Conservation (phyloP, 2,888 invertebrate genomes). For the Xestoiulus laeticollis region DNA sequence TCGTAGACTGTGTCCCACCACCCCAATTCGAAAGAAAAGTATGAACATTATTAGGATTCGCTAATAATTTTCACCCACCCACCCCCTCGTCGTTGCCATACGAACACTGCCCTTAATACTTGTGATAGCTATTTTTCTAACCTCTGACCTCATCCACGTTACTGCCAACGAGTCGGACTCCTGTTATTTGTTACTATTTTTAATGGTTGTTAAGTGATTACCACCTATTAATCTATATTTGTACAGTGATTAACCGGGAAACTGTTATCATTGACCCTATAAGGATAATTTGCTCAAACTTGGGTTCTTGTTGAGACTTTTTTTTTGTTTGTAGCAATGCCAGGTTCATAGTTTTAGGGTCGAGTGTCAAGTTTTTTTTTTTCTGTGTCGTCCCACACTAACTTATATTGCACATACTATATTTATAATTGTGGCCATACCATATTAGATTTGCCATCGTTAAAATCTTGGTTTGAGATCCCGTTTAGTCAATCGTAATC, state of each 20-base stretch:
- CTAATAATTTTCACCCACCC: neutral
- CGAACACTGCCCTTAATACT: conserved; percentile 7
- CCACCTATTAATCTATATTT: conserved; percentile 5
- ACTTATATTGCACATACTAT: neutral
- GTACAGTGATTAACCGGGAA: neutral
- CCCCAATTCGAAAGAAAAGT: neutral
- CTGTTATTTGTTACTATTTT: conserved; percentile 19
- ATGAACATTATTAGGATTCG: neutral
- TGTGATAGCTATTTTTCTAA: conserved; percentile 39
- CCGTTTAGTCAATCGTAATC: neutral
- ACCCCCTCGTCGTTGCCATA: neutral
- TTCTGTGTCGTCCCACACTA: neutral
- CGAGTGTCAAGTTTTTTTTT: neutral
- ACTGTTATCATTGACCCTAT: neutral
- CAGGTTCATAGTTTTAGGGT: neutral
- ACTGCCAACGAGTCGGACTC: conserved; percentile 21
- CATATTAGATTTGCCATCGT: neutral
- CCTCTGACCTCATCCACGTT: conserved; percentile 19
- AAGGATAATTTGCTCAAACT: conserved; percentile 15
- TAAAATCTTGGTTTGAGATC: neutral
- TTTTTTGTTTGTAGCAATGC: neutral
- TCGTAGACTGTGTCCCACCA: neutral
- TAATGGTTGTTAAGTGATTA: conserved; percentile 1
- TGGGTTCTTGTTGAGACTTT: neutral
- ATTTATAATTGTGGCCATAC: neutral